phyloP scores from a whole-genome alignment of 2,113 vertebrate genomes.

The Coptodon rendalli region DNA sequence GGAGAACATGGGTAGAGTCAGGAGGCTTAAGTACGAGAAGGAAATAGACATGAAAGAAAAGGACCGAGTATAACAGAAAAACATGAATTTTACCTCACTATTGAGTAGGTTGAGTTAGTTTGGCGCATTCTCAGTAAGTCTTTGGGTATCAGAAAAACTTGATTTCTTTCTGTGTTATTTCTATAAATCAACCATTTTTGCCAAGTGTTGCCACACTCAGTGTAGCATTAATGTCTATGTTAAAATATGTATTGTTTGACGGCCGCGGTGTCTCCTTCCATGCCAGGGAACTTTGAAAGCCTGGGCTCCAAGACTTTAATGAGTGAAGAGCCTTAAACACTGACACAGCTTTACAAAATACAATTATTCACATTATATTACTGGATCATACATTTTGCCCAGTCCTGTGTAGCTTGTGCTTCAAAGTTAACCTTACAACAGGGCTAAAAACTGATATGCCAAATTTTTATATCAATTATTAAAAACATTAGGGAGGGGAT shows the following conservation, averaged over 20 bases:
- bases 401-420: background rate
- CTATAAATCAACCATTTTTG: background rate
- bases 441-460: background rate
- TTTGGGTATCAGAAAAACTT: fast-evolving
- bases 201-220: background rate
- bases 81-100: background rate
- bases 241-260: background rate
- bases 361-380: fast-evolving
- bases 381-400: background rate
- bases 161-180: background rate
- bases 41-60: background rate
- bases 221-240: background rate
- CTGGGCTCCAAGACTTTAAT: background rate
- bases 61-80: background rate
- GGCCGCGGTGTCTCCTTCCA: fast-evolving
- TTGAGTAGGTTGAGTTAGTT: background rate
- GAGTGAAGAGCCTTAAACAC: background rate
- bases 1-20: background rate
- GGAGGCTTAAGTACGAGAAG: fast-evolving
- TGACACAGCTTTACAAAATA: background rate
- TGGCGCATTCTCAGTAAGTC: background rate
- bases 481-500: background rate
- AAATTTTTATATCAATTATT: background rate
- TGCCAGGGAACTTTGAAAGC: fast-evolving
- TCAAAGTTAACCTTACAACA: background rate